Base-by-base conservation (phyloP, 1,140 invertebrate species). In the Drosophila sproati region DNA sequence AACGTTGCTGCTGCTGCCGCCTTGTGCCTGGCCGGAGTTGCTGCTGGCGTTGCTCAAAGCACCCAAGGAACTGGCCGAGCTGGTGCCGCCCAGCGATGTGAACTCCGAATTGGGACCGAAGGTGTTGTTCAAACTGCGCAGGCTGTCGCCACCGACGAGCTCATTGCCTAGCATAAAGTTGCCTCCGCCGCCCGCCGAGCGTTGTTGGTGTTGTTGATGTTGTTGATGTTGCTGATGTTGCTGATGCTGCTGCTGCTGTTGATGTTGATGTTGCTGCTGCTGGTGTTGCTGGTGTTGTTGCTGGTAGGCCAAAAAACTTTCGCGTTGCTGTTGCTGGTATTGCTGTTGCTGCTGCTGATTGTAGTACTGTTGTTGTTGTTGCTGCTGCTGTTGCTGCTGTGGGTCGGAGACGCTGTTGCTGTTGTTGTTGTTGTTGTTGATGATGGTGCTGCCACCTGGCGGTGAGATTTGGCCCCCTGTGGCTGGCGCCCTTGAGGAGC, bases 401-500 rank as follows among this genome's bases (percentile, higher is more conserved):
- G 43, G 55, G 43, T 47, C 61, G 67, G 12, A 73, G 62, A 28
- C 81, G 82, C 29, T 74, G 74, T 43, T 64, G 59, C 48, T 77
- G 81, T 10, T 69, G 67, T 2, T 74, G 70, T 51, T 86, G 66
- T 7, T 80, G 56, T 10, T 83, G 73, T 48, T 89, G 55, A 62
- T 88, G 69, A 73, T 81, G 55, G 69, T 88, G 69, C 77, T 81
- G 80, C 74, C 91, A 85, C 90, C 91, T 76, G 87, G 90, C 89
- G 91, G 91, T 91, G 91, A 92, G 79, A 92, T 91, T 91, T 92
- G 91, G 91, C 91, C 90, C 91, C 91, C 91, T 86, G 89, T 92
- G 91, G 91, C 91, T 92, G 91, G 91, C 86, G 91, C 91, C 91
- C 91, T 92, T 89, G 91, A 92, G 91, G 91, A 92, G 91, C 91